These are phyloP conservation scores for Actinopyga echinites DNA, from an alignment of 53 echinoderm and acorn worm species.

Conservation along the genomic window DNA sequence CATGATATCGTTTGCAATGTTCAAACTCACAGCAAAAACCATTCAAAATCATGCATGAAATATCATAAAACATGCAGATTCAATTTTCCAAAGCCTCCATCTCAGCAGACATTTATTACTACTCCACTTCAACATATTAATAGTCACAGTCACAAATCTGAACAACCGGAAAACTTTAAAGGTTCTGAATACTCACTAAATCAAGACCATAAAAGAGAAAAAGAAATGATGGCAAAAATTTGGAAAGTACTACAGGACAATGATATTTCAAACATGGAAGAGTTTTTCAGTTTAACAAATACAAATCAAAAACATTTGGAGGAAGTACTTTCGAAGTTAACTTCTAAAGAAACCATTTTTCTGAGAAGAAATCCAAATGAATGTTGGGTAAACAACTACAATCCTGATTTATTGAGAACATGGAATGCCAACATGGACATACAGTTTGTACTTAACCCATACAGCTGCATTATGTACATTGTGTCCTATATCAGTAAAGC, in stretches of 20 bases:
- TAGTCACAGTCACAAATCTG: neutral
- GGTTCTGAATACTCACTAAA: neutral
- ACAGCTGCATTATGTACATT: slow-evolving; percentile 58
- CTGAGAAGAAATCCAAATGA: slow-evolving; percentile 53
- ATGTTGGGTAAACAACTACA: slow-evolving; percentile 66
- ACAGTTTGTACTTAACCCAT: slow-evolving; percentile 57
- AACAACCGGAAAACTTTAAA: neutral
- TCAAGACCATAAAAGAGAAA: neutral
- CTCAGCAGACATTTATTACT: slow-evolving; percentile 54
- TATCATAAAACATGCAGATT: slow-evolving; percentile 62
- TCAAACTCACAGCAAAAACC: slow-evolving; percentile 58
- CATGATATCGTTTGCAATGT: slow-evolving; percentile 58
- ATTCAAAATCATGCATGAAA: slow-evolving; percentile 62
- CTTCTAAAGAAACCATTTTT: slow-evolving; percentile 37
- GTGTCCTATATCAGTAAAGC: slow-evolving; percentile 66
- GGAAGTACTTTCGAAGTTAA: slow-evolving; percentile 29
- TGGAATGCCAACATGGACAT: slow-evolving; percentile 79
- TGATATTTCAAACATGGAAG: slow-evolving; percentile 26
- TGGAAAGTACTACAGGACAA: slow-evolving; percentile 13
- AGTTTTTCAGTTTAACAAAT: slow-evolving; percentile 38
- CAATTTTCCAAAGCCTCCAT: slow-evolving; percentile 77
- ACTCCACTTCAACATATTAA: neutral
- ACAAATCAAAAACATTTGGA: slow-evolving; percentile 63
- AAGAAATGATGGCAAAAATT: neutral
- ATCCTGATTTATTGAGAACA: slow-evolving; percentile 49